Evolutionary conservation across 2,888 invertebrate genomes (phyloP).

Genomic region (Candidula unifasciata): DNA sequence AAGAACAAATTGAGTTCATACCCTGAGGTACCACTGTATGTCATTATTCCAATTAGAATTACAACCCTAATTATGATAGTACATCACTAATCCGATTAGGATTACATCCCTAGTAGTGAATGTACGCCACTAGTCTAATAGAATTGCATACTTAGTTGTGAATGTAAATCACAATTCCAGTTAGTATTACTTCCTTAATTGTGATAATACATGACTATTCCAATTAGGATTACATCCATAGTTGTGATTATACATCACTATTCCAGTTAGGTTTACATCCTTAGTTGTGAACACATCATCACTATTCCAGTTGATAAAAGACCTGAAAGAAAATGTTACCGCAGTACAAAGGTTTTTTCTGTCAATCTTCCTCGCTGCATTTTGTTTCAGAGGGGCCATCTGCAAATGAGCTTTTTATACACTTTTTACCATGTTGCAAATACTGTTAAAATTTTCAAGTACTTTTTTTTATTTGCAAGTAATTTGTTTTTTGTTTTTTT

Average conservation of each 20-base stretch:
- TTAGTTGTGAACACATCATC: slow-evolving; percentile 35
- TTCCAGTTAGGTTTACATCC: no score
- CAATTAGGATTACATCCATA: no score
- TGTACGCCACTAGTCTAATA: no score
- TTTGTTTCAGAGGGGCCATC: not conserved
- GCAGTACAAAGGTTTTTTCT: not conserved
- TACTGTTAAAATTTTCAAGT: slow-evolving; percentile 5
- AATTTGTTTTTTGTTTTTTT: not conserved
- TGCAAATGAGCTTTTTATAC: slow-evolving; percentile 28
- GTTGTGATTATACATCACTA: no score
- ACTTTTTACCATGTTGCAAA: slow-evolving; percentile 22
- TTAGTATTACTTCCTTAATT: no score
- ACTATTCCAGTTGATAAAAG: slow-evolving; percentile 35
- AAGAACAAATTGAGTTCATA: no score
- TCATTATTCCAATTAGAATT: no score
- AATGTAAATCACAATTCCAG: slow-evolving; percentile 28
- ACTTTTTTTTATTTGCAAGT: slow-evolving; percentile 2
- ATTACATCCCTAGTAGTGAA: no score
- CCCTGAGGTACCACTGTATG: no score
- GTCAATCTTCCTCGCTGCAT: not conserved
- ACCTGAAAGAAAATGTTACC: slow-evolving; percentile 11
- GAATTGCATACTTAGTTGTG: slow-evolving; percentile 37
- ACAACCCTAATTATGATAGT: no score
- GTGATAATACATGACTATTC: no score
- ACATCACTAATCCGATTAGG: no score